Evolutionary conservation across 1,140 invertebrate species (phyloP), one percentile per base, ranked within the genome.

Genomic region (Rhagoletis pomonella): DNA sequence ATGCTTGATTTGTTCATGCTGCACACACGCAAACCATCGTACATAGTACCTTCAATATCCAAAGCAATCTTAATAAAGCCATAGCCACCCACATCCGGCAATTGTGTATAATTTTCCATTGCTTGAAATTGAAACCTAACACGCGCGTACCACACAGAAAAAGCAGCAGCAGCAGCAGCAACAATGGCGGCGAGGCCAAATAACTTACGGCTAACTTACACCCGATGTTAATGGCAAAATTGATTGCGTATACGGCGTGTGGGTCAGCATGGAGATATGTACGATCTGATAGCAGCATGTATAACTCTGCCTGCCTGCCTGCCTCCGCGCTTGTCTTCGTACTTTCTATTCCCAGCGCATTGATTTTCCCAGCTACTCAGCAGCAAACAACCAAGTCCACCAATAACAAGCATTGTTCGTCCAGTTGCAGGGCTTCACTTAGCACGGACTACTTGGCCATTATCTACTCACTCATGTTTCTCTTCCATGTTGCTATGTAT

Each of bases 211-310:
- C 47, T 81, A 81, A 81, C 73, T 55, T 50, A 47, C n/a, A 1
- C 44, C 4, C 2, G 29, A 47, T 55, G 73, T 81, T 81, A 81
- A 81, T 81, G 47, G 73, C 55, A 17, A 81, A 81, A 81, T 81
- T 81, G 17, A 81, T 81, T 81, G n/a, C 73, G 73, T 81, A 50
- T 81, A 81, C 47, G 73, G 47, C 73, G 47, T 81, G 73, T 81
- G 73, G 47, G 73, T 81, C 73, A 50, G 47, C 6, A 17, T n/a
- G 47, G 73, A 19, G 47, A 55, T 81, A n/a, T n/a, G n/a, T n/a
- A 50, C 7, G 17, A n/a, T 58, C 50, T 81, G 73, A 81, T 44
- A 81, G 73, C 29, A 29, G 29, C 29, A 29, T 29, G 29, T 29
- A 29, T 29, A 29, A 29, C 29, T 29, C 29, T 29, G 29, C 47